Base-by-base conservation (phyloP, 2,113 vertebrate genomes). In the Pseudorasbora parva region DNA sequence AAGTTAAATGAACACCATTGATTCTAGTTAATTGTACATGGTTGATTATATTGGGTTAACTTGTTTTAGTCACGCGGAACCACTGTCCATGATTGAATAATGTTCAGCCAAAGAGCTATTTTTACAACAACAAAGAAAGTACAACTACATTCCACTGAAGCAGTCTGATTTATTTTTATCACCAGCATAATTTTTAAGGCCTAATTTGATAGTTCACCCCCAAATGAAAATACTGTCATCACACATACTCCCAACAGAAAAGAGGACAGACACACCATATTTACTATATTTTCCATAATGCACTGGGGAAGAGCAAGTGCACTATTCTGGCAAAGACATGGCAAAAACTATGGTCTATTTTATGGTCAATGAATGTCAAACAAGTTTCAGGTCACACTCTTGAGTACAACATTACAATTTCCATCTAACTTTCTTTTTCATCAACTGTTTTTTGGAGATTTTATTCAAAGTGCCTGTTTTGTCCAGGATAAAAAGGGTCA, bases 401-500 rank as follows among this genome's bases (percentile, higher is more conserved):
- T 27, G 49, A 51, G 47, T 27, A 78, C 25, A 51, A 47, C 62
- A 66, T 74, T 79, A 85, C 83, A 83, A 85, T 84, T 82, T 83
- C 51, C n/a, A n/a, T 80, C 27, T 66, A 10, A 12, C n/a, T 77
- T 84, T 68, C 59, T 60, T 19, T n/a, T 30, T 25, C 87, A 64
- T 87, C 41, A 47, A 56, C 30, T 23, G 2, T 82, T 82, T 84
- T 79, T 88, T 74, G 73, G 17, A 23, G 27, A 49, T 2, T 86
- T 76, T 91, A 82, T 81, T n/a, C 68, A 82, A 30, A 84, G 75
- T 90, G 66, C 85, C 88, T 66, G 73, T 84, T 75, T 71, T 37
- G 84, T 78, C 85, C 86, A 75, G 33, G 60, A 62, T 59, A 5
- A 82, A 23, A 85, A 68, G 84, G 86, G 88, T 86, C 59, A 83